Evolutionary conservation across 2,888 invertebrate species (phyloP).

Genomic region (Athripsodes cinereus): DNA sequence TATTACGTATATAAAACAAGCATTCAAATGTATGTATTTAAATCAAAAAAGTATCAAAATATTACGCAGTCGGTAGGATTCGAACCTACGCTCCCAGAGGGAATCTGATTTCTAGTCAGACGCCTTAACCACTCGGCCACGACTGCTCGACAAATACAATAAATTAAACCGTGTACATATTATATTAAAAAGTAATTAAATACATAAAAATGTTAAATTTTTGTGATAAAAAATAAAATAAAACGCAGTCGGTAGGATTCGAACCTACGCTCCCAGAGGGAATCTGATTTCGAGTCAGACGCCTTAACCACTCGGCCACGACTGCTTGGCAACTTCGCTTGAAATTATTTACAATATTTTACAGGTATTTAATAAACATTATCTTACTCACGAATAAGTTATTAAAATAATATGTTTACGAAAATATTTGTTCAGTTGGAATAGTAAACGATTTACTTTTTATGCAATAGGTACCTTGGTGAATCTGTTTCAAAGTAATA

Average conservation of each 20-base stretch:
- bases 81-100: slow-evolving; percentile 89
- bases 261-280: slow-evolving; percentile 89
- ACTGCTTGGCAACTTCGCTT: slow-evolving; percentile 44
- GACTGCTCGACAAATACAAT: slow-evolving; percentile 58
- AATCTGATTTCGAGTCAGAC: slow-evolving; percentile 87
- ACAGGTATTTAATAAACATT: no score
- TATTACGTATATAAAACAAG: not conserved
- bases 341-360: no score
- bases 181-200: no score
- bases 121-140: slow-evolving; percentile 87
- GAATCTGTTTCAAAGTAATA: no score
- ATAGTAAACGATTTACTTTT: no score
- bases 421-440: no score
- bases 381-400: no score
- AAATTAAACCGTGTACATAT: no score
- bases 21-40: not conserved
- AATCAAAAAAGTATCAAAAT: not conserved
- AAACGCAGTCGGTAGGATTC: slow-evolving; percentile 80
- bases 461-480: no score
- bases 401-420: no score
- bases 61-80: slow-evolving; percentile 77
- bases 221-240: no score
- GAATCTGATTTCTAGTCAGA: slow-evolving; percentile 87
- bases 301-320: slow-evolving; percentile 87
- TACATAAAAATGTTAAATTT: no score